These are phyloP conservation scores for Plebejus anna DNA, from an alignment of 2,888 invertebrate genomes.

Conservation along the genomic window DNA sequence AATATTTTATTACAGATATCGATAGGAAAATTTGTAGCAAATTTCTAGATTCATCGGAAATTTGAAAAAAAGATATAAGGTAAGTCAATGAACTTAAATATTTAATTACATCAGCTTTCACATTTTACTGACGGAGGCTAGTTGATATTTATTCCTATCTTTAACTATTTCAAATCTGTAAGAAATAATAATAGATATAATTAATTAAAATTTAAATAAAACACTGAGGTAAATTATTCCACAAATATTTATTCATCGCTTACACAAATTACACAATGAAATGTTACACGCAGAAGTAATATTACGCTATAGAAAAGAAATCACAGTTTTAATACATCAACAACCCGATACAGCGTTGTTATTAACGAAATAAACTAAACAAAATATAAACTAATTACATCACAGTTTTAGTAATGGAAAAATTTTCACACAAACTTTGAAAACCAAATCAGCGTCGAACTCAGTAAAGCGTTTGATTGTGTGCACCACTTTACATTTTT, in stretches of 20 bases:
- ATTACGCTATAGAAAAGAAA: slow-evolving; percentile 63
- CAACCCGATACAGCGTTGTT: slow-evolving; percentile 44
- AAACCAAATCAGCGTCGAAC: slow-evolving; percentile 45
- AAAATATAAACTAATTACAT: slow-evolving; percentile 54
- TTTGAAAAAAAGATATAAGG: background rate
- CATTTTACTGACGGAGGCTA: background rate
- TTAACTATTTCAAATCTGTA: background rate
- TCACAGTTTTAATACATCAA: slow-evolving; percentile 71
- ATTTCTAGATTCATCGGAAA: no score
- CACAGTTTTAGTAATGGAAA: slow-evolving; percentile 65
- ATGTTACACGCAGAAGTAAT: slow-evolving; percentile 58
- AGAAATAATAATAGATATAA: background rate
- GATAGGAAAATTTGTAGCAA: background rate
- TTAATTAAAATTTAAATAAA: slow-evolving; percentile 38
- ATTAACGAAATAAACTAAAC: slow-evolving; percentile 41
- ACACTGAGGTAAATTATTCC: slow-evolving; percentile 51
- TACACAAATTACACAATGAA: slow-evolving; percentile 66
- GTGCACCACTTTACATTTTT: slow-evolving; percentile 45
- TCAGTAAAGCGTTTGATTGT: slow-evolving; percentile 54
- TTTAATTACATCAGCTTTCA: background rate
- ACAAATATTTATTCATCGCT: slow-evolving; percentile 71
- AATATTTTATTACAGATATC: background rate
- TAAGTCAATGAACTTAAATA: background rate
- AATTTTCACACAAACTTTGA: slow-evolving; percentile 58
- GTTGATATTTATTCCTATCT: background rate